These are phyloP conservation scores for Phrixothrix hirtus DNA, from an alignment of 2,888 invertebrate genomes.

Conservation along the genomic window DNA sequence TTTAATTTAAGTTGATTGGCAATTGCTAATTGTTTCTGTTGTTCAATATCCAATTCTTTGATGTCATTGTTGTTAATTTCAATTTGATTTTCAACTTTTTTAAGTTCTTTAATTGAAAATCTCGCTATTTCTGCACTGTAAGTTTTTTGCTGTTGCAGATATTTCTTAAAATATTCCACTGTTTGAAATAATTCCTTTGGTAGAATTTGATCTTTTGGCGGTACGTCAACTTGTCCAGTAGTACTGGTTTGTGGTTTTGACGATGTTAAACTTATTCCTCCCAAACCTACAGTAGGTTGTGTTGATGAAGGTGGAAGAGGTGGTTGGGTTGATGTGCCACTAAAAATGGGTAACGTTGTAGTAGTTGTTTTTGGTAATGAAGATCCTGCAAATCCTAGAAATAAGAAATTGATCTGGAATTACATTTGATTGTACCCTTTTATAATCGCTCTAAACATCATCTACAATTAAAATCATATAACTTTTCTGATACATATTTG, in stretches of 20 bases:
- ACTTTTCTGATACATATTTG: no score
- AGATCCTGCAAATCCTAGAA: background rate
- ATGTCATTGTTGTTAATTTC: slow-evolving; percentile 63
- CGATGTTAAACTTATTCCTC: slow-evolving; percentile 65
- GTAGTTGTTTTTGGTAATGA: slow-evolving; percentile 15
- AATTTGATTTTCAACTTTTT: slow-evolving; percentile 67
- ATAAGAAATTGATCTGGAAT: no score
- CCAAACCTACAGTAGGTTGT: slow-evolving; percentile 63
- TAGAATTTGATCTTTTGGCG: slow-evolving; percentile 67
- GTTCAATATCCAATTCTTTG: slow-evolving; percentile 64
- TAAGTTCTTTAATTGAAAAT: slow-evolving; percentile 65
- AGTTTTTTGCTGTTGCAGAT: slow-evolving; percentile 84
- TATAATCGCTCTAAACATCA: no score
- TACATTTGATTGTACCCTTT: no score
- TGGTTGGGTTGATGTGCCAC: no score
- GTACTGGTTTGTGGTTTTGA: slow-evolving; percentile 44
- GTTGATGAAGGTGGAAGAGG: slow-evolving; percentile 17
- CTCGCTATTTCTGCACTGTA: slow-evolving; percentile 78
- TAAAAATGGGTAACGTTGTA: slow-evolving; percentile 23
- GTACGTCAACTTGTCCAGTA: slow-evolving; percentile 56
- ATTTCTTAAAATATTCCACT: slow-evolving; percentile 79
- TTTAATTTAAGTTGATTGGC: slow-evolving; percentile 71
- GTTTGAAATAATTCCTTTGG: slow-evolving; percentile 78
- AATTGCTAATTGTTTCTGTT: slow-evolving; percentile 64
- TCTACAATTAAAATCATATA: no score